Evolutionary conservation across 2,888 invertebrate species (phyloP), one percentile per base, ranked within the genome.

Genomic region (Germaria angustata): DNA sequence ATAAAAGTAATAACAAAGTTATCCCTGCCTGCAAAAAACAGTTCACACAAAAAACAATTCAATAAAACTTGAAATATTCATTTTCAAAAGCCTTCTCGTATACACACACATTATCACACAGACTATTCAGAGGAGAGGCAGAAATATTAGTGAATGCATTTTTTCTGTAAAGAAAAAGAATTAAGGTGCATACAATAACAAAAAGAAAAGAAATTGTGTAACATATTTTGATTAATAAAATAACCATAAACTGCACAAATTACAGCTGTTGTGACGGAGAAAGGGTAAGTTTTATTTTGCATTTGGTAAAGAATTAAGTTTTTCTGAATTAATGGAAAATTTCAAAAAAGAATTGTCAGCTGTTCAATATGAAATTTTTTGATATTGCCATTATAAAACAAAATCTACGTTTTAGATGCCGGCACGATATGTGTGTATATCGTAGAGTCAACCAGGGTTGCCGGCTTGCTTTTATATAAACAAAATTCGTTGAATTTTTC

Each of bases 71-170:
- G 24, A 15, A 49, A 61, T 20, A 36, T 17, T 13, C 9, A 8
- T 41, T 55, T 55, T 28, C 5, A 53, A 32, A 32, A 46, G 36
- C 28, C 17, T 59, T 71, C 20, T 20, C 5, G 13, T 15, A 51
- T 22, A 55, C 28, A 78, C 20, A 53, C 2, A 51, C 46, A 34
- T 6, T n/a, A n/a, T n/a, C n/a, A n/a, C n/a, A n/a, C n/a, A n/a
- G n/a, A n/a, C n/a, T n/a, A n/a, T n/a, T n/a, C 13, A 57, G 63
- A 65, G 65, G 41, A 49, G 71, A 57, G 24, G 59, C 41, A 34
- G 32, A 32, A 63, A 71, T 24, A 78, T 39, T 63, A 32, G 41
- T 24, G 72, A 80, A 66, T 80, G 72, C 72, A 55, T 46, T 36
- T 73, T 73, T 79, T 72, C 65, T 66, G 20, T 51, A 66, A 72